Evolutionary conservation across 1,140 invertebrate genomes (phyloP).

Genomic region (Telenomus remus): DNA sequence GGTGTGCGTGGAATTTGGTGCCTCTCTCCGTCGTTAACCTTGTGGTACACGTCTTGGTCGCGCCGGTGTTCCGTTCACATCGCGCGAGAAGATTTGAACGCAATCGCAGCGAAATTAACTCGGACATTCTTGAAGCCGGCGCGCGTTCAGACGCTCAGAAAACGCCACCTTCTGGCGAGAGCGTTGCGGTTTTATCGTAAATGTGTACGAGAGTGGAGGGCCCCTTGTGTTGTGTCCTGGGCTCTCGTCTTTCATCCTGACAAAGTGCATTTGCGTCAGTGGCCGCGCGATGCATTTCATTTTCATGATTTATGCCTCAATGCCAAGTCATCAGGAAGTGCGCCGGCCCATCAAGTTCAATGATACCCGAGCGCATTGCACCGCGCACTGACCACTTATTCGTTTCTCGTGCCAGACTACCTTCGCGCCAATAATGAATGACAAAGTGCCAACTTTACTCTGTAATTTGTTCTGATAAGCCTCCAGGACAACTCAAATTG

Average conservation of each 20-base stretch:
- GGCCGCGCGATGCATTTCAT: conserved; percentile 33
- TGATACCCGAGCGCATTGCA: conserved; percentile 24
- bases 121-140: conserved; percentile 45
- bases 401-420: no score
- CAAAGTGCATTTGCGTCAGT: conserved; percentile 33
- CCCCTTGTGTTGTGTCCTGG: no score
- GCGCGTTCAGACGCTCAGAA: conserved; percentile 10
- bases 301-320: conserved; percentile 46
- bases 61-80: conserved; percentile 6
- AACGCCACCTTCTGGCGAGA: conserved; percentile 23
- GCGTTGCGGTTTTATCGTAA: conserved; percentile 24
- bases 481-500: no score
- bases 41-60: conserved; percentile 14
- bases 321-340: conserved; percentile 35
- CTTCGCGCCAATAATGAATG: no score
- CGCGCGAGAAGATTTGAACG: conserved; percentile 43
- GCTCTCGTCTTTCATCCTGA: conserved; percentile 29
- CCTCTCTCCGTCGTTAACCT: conserved; percentile 37
- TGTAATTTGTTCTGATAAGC: no score
- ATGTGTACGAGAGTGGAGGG: conserved; percentile 8
- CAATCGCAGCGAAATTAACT: conserved; percentile 49
- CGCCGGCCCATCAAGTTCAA: conserved; percentile 38
- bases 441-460: no score
- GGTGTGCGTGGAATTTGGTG: conserved; percentile 39
- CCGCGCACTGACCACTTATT: background rate